These are phyloP conservation scores for Botia kubotai DNA, from an alignment of 2,797 vertebrate genomes.

Conservation along the genomic window DNA sequence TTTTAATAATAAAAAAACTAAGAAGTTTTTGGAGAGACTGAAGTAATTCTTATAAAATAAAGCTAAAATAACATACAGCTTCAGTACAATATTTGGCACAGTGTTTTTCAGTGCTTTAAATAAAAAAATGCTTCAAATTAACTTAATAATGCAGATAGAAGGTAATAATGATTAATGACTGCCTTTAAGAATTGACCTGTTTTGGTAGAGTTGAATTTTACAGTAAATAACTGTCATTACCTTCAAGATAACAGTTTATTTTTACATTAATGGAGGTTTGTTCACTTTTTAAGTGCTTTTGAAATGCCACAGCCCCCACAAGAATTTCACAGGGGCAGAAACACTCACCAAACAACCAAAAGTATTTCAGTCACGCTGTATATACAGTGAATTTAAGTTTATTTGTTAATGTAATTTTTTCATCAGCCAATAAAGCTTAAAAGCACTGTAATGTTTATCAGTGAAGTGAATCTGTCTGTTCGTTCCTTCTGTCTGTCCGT, in stretches of 20 bases:
- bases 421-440: too few relatives aligned
- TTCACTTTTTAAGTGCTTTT: slow-evolving; percentile 30
- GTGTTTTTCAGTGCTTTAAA: background rate
- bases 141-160: slow-evolving; percentile 9
- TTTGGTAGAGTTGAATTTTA: slow-evolving; percentile 7
- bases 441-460: too few relatives aligned
- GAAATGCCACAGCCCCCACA: slow-evolving; percentile 32
- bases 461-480: too few relatives aligned
- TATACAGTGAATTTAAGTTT: background rate
- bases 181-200: background rate
- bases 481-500: too few relatives aligned
- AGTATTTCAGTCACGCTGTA: background rate
- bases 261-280: slow-evolving; percentile 22
- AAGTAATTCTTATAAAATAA: background rate
- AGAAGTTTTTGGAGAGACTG: background rate
- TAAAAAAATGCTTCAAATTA: background rate
- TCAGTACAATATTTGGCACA: background rate
- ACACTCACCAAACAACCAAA: background rate
- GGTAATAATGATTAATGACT: slow-evolving; percentile 21
- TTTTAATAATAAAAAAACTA: too few relatives aligned
- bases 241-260: slow-evolving; percentile 21
- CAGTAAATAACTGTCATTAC: slow-evolving; percentile 22
- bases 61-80: background rate
- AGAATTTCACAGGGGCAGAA: slow-evolving; percentile 4
- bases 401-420: background rate